These are phyloP conservation scores for Trachelus troglodyta DNA, from an alignment of 2,888 invertebrate genomes.

Conservation along the genomic window DNA sequence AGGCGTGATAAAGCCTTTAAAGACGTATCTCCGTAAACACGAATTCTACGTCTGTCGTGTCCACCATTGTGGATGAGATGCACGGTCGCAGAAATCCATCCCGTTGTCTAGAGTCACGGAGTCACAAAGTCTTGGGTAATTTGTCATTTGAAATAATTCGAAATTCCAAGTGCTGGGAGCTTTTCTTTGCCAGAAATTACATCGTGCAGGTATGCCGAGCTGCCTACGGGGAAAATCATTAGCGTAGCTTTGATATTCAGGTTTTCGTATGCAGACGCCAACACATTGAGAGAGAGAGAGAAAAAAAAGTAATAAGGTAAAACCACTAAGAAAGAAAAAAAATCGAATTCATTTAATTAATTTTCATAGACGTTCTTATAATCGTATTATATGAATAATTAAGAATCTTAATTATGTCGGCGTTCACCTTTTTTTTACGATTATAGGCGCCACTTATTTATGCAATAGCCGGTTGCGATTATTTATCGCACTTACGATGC, in stretches of 20 bases:
- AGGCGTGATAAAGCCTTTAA: not conserved
- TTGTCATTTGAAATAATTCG: slow-evolving; percentile 37
- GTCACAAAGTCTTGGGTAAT: slow-evolving; percentile 13
- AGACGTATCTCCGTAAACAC: not conserved
- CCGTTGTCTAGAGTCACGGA: not conserved
- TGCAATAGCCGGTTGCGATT: not conserved
- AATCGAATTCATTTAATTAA: not conserved
- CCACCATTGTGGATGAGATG: slow-evolving; percentile 1
- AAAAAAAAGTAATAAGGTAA: not conserved
- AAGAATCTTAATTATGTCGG: not conserved
- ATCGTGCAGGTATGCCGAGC: not conserved
- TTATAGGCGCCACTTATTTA: not conserved
- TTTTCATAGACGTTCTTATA: too few relatives aligned
- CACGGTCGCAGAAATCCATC: slow-evolving; percentile 12
- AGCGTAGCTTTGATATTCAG: not conserved
- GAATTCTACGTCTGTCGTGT: not conserved
- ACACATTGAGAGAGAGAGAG: not conserved
- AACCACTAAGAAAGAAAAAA: not conserved
- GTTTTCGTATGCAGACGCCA: not conserved
- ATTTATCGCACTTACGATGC: not conserved
- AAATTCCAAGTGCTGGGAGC: not conserved
- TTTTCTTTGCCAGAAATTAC: not conserved
- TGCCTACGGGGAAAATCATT: not conserved
- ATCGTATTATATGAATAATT: not conserved
- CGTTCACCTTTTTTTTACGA: not conserved